phyloP scores from a whole-genome alignment of 2,113 vertebrate species.

The Glaucidium brasilianum region DNA sequence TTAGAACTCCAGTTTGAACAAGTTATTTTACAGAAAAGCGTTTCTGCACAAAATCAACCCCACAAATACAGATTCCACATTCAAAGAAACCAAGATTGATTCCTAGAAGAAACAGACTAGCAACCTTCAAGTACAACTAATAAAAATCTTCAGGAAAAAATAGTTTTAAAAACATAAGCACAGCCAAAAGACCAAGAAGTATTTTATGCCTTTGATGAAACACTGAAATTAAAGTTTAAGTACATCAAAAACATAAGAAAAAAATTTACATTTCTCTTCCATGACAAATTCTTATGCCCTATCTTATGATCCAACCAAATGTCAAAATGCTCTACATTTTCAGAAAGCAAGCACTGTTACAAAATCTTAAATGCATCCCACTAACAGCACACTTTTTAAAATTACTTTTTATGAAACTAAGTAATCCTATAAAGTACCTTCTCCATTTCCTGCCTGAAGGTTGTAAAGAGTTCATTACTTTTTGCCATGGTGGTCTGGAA shows the following conservation, averaged over 20 bases:
- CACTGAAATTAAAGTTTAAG: not conserved
- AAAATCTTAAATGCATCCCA: not conserved
- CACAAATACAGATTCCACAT: not conserved
- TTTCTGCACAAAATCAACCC: not conserved
- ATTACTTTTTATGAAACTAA: not conserved
- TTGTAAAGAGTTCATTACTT: conserved; percentile 98
- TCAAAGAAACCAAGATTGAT: not conserved
- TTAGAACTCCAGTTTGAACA: not conserved
- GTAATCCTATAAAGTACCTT: conserved; percentile 79
- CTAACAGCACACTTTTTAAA: not conserved
- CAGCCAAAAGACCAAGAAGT: not conserved
- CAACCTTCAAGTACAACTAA: not conserved
- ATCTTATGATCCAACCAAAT: not conserved
- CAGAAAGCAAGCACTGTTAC: not conserved
- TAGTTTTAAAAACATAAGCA: not conserved
- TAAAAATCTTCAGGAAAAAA: not conserved
- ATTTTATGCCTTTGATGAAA: not conserved
- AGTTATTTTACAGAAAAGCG: not conserved
- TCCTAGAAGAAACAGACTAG: not conserved
- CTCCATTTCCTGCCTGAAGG: conserved; percentile 99
- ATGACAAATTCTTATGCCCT: not conserved
- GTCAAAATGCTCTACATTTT: not conserved
- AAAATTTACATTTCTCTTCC: not conserved
- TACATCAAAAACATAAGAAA: not conserved
- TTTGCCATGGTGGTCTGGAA: conserved; percentile 98